Conservation (phyloP, 2,113 vertebrate species). For the Eretmochelys imbricata region DNA sequence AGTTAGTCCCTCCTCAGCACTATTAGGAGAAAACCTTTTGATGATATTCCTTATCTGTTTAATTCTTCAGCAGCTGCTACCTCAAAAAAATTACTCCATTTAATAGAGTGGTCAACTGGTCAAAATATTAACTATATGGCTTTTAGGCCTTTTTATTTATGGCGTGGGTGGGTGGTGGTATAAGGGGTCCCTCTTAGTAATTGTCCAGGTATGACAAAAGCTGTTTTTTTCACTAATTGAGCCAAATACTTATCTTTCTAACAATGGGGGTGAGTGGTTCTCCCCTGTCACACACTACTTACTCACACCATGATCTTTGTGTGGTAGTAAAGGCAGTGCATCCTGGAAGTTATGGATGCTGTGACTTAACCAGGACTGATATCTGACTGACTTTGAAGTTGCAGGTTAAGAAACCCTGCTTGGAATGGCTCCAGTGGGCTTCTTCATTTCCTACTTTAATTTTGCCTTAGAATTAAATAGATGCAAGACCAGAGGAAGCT, state of each 20-base stretch:
- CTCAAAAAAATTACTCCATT: background rate
- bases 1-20: background rate
- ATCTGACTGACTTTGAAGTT: background rate
- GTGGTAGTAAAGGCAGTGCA: background rate
- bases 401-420: background rate
- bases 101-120: background rate
- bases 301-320: background rate
- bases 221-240: background rate
- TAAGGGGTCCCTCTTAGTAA: background rate
- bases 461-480: background rate
- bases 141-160: background rate
- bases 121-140: fast-evolving
- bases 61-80: background rate
- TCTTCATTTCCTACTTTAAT: background rate
- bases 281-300: background rate
- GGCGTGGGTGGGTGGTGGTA: background rate
- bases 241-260: background rate
- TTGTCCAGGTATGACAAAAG: background rate
- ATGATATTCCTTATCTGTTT: background rate
- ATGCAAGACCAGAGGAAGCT: background rate
- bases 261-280: background rate
- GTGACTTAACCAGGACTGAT: background rate
- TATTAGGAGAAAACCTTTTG: background rate
- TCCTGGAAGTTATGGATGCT: background rate
- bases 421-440: too few species aligned